Base-by-base conservation (phyloP, 2,888 invertebrate genomes). In the Baronia brevicornis region DNA sequence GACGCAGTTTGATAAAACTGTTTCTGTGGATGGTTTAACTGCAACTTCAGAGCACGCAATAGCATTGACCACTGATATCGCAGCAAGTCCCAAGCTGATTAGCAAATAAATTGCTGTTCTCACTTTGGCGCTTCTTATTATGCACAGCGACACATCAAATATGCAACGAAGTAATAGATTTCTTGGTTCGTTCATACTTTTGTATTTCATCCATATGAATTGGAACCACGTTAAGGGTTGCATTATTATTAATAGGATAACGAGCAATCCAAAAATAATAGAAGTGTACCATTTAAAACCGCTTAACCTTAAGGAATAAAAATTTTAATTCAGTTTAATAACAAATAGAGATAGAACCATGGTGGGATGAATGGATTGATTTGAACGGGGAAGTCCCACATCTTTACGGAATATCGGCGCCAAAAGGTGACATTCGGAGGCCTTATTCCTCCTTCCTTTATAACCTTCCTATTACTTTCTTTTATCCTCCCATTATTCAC, bases 221-320 rank as follows among this genome's bases (percentile, higher is more conserved):
- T 92, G 89, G 39, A 90, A 90, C 94, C 94, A 94, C 0, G 90
- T 89, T 4, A 92, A 57, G 0, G 92, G 89, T 32, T 93, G 77
- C 43, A 92, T 68, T 1, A 89, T 44, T 1, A 89, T 41, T 2
- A 84, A 48, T 5, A 48, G 40, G 0, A 67, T 0, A 17, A 72
- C 14, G 2, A 82, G 48, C 3, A 56, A 1, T 9, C 48, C 44
- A 13, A 73, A 60, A 30, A 73, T 51, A 1, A 52, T 18, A 62
- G 63, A 69, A 2, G 71, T 60, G 31, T 71, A 71, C 75, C 71
- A 75, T 18, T 56, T 35, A 36, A 74, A 77, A 2, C 59, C 62
- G 6, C 49, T 17, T 19, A 69, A 58, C 77, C 80, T 80, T 21
- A 35, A 68, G 64, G 33, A 15, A 6, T 38, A 23, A 31, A 21